A percentile compares a stretch with the other conserved stretches of the same genome.
Evolutionary conservation across 1,140 invertebrate species (phyloP).

Genomic region (Camponotus floridanus): DNA sequence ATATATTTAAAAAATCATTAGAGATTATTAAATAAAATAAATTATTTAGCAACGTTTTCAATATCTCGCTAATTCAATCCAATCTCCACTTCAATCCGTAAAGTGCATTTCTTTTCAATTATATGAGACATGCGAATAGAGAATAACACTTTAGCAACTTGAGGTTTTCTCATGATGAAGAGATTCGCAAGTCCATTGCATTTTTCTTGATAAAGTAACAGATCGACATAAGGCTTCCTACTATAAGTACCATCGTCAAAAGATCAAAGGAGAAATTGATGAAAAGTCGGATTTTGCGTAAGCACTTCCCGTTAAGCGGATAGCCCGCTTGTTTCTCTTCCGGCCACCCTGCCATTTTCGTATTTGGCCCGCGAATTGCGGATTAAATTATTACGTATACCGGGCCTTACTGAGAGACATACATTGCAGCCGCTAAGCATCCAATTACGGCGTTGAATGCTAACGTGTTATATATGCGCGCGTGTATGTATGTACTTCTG

Average conservation of each 20-base stretch:
- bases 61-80: neutral
- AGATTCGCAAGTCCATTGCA: neutral
- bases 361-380: slow-evolving; percentile 63
- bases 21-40: neutral
- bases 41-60: neutral
- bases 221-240: slow-evolving; percentile 7
- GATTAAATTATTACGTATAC: slow-evolving; percentile 74
- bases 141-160: neutral
- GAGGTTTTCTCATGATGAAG: neutral
- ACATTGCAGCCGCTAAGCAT: slow-evolving; percentile 72
- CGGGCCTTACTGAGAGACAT: slow-evolving; percentile 28
- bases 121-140: neutral
- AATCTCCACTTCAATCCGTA: too few relatives aligned
- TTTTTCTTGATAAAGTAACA: slow-evolving; percentile 33
- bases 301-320: slow-evolving; percentile 68
- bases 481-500: neutral
- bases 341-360: slow-evolving; percentile 63
- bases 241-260: slow-evolving; percentile 25
- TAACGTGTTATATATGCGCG: slow-evolving; percentile 28
- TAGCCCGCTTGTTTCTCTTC: slow-evolving; percentile 57
- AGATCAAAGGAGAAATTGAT: slow-evolving; percentile 70
- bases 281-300: slow-evolving; percentile 75
- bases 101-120: neutral
- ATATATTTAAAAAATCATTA: neutral
- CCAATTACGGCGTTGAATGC: slow-evolving; percentile 74